These are phyloP conservation scores for Eptatretus burgeri DNA, from an alignment of 2,113 vertebrate species.

Conservation along the genomic window DNA sequence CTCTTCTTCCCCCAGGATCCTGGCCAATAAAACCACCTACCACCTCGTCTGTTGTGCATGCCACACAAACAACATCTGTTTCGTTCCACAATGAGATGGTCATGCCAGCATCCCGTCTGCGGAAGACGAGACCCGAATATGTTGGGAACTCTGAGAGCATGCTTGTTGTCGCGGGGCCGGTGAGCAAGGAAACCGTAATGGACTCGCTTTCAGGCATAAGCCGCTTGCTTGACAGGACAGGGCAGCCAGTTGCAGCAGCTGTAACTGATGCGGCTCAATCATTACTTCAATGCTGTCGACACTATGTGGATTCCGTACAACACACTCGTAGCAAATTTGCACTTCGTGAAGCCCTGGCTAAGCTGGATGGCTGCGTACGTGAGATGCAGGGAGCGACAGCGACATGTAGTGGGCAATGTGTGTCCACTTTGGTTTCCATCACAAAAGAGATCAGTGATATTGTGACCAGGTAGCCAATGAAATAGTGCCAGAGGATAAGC, in stretches of 20 bases:
- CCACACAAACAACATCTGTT: too few relatives aligned
- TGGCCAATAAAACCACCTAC: too few relatives aligned
- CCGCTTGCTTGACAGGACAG: constrained; percentile 19
- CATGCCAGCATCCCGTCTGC: too few relatives aligned
- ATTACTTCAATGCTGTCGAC: constrained; percentile 47
- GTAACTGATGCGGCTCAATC: constrained; percentile 16
- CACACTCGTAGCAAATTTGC: constrained; percentile 96
- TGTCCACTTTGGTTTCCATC: constrained; percentile 32
- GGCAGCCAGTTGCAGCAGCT: constrained; percentile 35
- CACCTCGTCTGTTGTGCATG: too few relatives aligned
- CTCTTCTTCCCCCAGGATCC: too few relatives aligned
- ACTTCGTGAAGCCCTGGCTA: constrained; percentile 89
- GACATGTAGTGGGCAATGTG: constrained; percentile 11
- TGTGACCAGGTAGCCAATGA: constrained; percentile 71
- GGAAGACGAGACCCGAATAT: too few relatives aligned
- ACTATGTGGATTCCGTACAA: constrained; percentile 87
- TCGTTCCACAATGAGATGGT: too few relatives aligned
- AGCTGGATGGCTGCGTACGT: constrained; percentile 57
- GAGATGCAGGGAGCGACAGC: constrained; percentile 54
- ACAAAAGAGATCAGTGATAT: constrained; percentile 94
- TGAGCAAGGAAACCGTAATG: constrained; percentile 19
- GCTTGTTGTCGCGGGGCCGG: constrained; percentile 20
- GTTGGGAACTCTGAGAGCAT: constrained; percentile 25
- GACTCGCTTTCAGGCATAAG: constrained; percentile 27
- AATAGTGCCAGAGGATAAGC: not conserved